phyloP scores from a whole-genome alignment of 2,797 vertebrate genomes.

The Urophycis tenuis region DNA sequence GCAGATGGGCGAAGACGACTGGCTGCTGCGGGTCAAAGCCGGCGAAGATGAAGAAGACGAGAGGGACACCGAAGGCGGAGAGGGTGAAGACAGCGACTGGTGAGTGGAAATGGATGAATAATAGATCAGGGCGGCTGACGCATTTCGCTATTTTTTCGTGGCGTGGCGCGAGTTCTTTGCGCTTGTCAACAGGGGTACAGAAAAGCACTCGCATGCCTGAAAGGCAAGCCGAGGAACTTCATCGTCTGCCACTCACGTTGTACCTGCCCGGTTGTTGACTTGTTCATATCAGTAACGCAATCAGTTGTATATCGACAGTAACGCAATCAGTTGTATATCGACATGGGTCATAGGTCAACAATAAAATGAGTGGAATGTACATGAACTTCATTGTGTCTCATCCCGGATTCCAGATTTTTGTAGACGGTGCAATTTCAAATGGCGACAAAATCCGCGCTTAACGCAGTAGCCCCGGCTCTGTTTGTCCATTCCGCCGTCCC shows the following conservation, averaged over 20 bases:
- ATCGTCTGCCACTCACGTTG: no score
- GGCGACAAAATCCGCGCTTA: neutral
- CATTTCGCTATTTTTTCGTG: neutral
- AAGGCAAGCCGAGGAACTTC: no score
- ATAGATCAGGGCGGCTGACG: neutral
- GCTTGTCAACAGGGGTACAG: neutral
- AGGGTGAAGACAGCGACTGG: conserved; percentile 47
- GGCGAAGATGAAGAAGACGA: conserved; percentile 44
- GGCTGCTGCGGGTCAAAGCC: conserved; percentile 70
- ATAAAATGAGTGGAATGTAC: neutral
- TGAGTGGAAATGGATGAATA: conserved; percentile 28
- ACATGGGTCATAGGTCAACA: no score
- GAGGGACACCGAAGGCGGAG: neutral
- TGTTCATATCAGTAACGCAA: neutral
- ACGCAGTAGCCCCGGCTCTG: neutral
- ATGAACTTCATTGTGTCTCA: neutral
- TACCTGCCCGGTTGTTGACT: neutral
- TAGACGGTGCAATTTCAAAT: no score
- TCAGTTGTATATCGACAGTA: neutral
- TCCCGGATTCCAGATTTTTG: no score
- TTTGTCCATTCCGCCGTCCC: neutral
- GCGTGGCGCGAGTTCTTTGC: neutral
- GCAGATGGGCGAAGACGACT: conserved; percentile 66
- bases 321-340: no score
- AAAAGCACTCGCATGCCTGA: neutral